A percentile compares a stretch with the other conserved stretches of the same genome.
Evolutionary conservation across 2,888 invertebrate genomes (phyloP).

Genomic region (Phalera bucephala): DNA sequence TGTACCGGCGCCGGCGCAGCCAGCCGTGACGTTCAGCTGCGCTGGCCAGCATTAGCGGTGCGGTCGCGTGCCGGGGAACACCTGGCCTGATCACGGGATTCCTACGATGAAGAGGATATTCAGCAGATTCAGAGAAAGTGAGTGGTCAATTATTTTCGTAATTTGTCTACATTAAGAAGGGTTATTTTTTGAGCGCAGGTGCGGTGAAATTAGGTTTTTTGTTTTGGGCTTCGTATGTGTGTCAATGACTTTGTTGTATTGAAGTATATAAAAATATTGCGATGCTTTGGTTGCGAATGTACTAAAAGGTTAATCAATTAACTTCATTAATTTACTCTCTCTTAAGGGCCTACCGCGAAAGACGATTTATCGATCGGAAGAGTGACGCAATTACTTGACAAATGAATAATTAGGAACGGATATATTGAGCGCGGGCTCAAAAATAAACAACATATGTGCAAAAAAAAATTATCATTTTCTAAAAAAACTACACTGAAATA

Average conservation of each 20-base stretch:
- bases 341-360: too few species aligned
- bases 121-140: conserved; percentile 61
- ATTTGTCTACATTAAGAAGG: not conserved
- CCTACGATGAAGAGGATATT: conserved; percentile 64
- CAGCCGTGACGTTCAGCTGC: conserved; percentile 51
- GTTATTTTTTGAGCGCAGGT: not conserved
- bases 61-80: conserved; percentile 57
- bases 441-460: too few species aligned
- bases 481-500: too few species aligned
- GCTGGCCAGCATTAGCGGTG: conserved; percentile 50
- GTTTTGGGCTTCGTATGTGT: conserved; percentile 1
- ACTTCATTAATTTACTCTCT: too few species aligned
- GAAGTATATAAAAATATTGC: not conserved
- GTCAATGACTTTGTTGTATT: too few species aligned
- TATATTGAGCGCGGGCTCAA: too few species aligned
- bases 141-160: conserved; percentile 36
- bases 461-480: too few species aligned
- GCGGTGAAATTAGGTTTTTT: conserved; percentile 5
- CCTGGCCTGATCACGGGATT: conserved; percentile 28
- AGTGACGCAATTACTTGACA: too few species aligned
- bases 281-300: not conserved
- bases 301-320: too few species aligned
- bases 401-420: too few species aligned
- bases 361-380: too few species aligned
- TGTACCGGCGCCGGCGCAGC: conserved; percentile 45